phyloP scores from a whole-genome alignment of 2,888 invertebrate genomes.

The Oxycera nigricornis region DNA sequence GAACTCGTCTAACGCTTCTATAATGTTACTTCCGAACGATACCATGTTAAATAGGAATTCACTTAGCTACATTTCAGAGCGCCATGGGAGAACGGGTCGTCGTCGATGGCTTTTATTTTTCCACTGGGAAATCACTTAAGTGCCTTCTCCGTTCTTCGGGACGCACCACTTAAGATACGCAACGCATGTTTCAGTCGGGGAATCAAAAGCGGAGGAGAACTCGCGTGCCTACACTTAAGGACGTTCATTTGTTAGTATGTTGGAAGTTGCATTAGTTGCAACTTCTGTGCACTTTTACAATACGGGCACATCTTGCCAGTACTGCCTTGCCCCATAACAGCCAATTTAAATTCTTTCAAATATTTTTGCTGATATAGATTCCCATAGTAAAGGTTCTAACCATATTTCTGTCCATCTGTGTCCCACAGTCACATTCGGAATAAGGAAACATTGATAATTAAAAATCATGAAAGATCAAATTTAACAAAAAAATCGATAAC shows the following conservation, averaged over 20 bases:
- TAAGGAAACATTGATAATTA: too few relatives aligned
- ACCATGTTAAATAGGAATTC: neutral
- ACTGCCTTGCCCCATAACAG: neutral
- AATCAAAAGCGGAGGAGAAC: neutral
- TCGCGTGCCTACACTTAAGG: slow-evolving; percentile 14
- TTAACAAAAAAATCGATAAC: too few relatives aligned
- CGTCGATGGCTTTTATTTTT: slow-evolving; percentile 39
- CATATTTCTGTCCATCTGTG: too few relatives aligned
- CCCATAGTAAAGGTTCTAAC: too few relatives aligned
- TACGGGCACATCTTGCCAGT: neutral
- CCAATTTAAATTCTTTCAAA: neutral
- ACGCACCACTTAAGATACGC: slow-evolving; percentile 22
- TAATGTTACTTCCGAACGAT: neutral
- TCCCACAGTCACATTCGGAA: too few relatives aligned
- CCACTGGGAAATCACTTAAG: slow-evolving; percentile 46
- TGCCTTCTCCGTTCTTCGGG: slow-evolving; percentile 40
- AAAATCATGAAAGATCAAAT: too few relatives aligned
- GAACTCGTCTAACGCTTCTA: neutral
- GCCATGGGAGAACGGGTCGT: slow-evolving; percentile 28
- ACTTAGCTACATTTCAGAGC: slow-evolving; percentile 10
- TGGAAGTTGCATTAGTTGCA: neutral
- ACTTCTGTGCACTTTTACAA: neutral
- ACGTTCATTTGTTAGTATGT: slow-evolving; percentile 19
- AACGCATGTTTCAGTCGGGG: neutral
- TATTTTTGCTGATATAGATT: too few relatives aligned